Conservation (phyloP, 1,140 invertebrate species). For the Macrocentrus cingulum region DNA sequence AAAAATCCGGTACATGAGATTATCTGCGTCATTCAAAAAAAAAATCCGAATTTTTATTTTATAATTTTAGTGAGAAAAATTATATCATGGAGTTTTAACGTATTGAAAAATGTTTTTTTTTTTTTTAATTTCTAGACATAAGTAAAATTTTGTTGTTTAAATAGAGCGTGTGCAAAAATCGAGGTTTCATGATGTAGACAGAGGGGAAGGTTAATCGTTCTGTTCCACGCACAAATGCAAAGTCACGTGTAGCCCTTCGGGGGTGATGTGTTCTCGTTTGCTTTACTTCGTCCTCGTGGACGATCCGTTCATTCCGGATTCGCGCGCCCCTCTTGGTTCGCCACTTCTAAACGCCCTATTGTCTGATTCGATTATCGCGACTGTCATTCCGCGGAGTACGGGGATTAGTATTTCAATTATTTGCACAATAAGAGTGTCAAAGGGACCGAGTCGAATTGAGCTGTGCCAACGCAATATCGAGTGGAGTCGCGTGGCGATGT, state of each 20-base stretch:
- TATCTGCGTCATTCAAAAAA: too few relatives aligned
- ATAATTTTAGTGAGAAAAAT: too few relatives aligned
- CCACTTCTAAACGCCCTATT: constrained; percentile 33
- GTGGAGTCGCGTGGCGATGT: constrained; percentile 52
- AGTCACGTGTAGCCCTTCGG: constrained; percentile 53
- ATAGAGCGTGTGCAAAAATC: background rate
- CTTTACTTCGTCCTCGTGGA: constrained; percentile 29
- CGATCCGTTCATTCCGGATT: constrained; percentile 38
- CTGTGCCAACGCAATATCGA: constrained; percentile 43
- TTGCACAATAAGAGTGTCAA: constrained; percentile 45
- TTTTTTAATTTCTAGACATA: background rate
- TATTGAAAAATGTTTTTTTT: too few relatives aligned
- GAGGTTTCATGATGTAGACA: constrained; percentile 16
- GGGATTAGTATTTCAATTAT: constrained; percentile 60
- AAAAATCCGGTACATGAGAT: too few relatives aligned
- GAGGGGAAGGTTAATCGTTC: constrained; percentile 9
- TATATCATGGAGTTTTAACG: too few relatives aligned
- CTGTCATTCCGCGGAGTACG: constrained; percentile 43
- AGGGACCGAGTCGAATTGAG: constrained; percentile 12
- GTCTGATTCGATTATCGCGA: constrained; percentile 47
- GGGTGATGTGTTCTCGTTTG: constrained; percentile 32
- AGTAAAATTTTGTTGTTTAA: background rate
- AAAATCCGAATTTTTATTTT: too few relatives aligned
- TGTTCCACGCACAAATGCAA: constrained; percentile 30
- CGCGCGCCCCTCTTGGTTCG: constrained; percentile 36